These are phyloP conservation scores for Phthorimaea operculella DNA, from an alignment of 1,140 invertebrate genomes.

Conservation along the genomic window DNA sequence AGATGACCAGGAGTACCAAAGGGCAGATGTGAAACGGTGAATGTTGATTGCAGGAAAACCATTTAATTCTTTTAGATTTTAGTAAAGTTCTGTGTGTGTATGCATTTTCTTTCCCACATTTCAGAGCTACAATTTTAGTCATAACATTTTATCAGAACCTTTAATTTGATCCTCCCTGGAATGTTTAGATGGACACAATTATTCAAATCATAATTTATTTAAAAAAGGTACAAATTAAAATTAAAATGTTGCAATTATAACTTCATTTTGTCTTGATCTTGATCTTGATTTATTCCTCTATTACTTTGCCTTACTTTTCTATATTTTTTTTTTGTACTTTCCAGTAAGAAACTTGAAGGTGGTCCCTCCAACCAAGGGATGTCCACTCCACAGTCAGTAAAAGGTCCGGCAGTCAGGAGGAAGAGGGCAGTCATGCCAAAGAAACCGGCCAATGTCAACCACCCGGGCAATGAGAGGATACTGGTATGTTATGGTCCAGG, in stretches of 20 bases:
- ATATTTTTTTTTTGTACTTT: constrained; percentile 4
- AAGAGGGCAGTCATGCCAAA: constrained; percentile 56
- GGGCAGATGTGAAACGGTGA: constrained; percentile 55
- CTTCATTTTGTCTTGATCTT: too few species aligned
- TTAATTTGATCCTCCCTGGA: too few species aligned
- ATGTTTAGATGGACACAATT: too few species aligned
- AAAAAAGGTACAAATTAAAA: too few species aligned
- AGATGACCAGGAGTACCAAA: constrained; percentile 77
- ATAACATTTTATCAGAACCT: too few species aligned
- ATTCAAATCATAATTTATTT: too few species aligned
- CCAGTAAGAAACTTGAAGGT: constrained; percentile 53
- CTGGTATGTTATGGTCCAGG: not conserved
- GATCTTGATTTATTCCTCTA: too few species aligned
- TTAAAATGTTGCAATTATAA: too few species aligned
- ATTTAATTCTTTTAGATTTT: not conserved
- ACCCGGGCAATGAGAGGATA: constrained; percentile 16
- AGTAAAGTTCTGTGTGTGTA: not conserved
- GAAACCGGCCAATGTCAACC: constrained; percentile 48
- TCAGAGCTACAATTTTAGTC: too few species aligned
- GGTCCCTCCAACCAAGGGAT: constrained; percentile 36
- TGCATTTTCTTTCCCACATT: too few species aligned
- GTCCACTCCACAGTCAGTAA: constrained; percentile 39
- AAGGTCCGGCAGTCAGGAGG: constrained; percentile 48
- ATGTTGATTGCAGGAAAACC: constrained; percentile 28
- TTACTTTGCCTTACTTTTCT: too few species aligned